These are phyloP conservation scores for Upupa epops DNA, from an alignment of 2,113 vertebrate genomes.

Conservation along the genomic window DNA sequence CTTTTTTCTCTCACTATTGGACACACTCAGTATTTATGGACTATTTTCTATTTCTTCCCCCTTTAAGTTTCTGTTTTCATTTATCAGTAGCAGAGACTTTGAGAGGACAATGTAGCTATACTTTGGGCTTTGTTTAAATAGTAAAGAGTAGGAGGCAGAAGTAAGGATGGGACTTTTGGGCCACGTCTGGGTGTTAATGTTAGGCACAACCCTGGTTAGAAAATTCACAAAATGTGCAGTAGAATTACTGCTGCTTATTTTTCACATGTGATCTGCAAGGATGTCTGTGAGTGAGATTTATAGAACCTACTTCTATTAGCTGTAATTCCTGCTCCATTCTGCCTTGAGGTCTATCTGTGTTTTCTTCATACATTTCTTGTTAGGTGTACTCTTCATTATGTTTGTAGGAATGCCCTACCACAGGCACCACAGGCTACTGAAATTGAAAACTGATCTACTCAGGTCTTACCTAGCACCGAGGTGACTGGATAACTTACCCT, in stretches of 20 bases:
- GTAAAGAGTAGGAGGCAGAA: neutral
- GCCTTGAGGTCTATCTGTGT: neutral
- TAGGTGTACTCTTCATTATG: neutral
- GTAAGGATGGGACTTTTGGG: neutral
- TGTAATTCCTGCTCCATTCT: neutral
- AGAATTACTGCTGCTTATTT: neutral
- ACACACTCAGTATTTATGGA: neutral
- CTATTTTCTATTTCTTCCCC: neutral
- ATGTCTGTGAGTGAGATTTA: neutral
- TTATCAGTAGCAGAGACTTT: neutral
- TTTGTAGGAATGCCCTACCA: constrained; percentile 13
- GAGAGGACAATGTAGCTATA: neutral
- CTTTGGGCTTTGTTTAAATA: neutral
- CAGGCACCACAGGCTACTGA: neutral
- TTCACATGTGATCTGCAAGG: neutral
- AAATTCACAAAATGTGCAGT: neutral
- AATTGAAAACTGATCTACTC: constrained; percentile 10
- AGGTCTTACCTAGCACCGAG: neutral
- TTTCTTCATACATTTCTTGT: neutral
- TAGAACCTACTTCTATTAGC: neutral
- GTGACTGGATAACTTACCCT: neutral
- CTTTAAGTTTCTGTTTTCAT: no score
- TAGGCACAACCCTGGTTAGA: neutral
- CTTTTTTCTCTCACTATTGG: neutral
- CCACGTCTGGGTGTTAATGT: neutral